Evolutionary conservation across 2,113 vertebrate species (phyloP).

Genomic region (Acanthochromis polyacanthus): DNA sequence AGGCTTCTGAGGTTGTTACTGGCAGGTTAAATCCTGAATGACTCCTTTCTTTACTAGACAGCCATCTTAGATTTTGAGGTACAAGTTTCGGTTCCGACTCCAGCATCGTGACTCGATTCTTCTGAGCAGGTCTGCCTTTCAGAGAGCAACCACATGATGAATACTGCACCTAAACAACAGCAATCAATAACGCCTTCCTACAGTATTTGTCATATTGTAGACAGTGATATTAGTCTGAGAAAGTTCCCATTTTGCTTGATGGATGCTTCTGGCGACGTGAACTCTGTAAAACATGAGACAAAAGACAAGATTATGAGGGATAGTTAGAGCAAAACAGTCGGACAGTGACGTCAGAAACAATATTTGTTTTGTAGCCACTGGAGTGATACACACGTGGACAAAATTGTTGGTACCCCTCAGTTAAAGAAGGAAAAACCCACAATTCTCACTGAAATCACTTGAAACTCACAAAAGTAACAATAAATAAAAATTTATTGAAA

Average conservation of each 20-base stretch:
- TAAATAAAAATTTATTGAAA: too few relatives aligned
- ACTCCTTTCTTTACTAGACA: slow-evolving; percentile 27
- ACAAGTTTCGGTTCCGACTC: slow-evolving; percentile 37
- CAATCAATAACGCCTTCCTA: slow-evolving; percentile 34
- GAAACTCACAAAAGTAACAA: too few relatives aligned
- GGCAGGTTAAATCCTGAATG: slow-evolving; percentile 55
- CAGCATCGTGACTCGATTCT: slow-evolving; percentile 21
- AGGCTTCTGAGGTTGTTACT: slow-evolving; percentile 72
- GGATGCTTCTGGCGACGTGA: slow-evolving; percentile 34
- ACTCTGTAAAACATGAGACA: slow-evolving; percentile 56
- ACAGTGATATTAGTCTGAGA: slow-evolving; percentile 23
- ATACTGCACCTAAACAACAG: slow-evolving; percentile 42
- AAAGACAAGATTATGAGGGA: neutral
- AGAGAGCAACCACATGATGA: slow-evolving; percentile 50
- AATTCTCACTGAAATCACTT: too few relatives aligned
- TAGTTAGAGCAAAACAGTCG: neutral
- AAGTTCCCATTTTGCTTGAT: slow-evolving; percentile 49
- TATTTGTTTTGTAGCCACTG: neutral
- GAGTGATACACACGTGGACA: too few relatives aligned
- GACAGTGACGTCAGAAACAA: neutral
- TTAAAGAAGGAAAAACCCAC: too few relatives aligned
- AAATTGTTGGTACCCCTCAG: too few relatives aligned
- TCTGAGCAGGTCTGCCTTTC: slow-evolving; percentile 52
- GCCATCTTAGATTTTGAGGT: slow-evolving; percentile 39
- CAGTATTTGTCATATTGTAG: slow-evolving; percentile 38